Evolutionary conservation across 2,888 invertebrate species (phyloP), one percentile per base, ranked within the genome.

Genomic region (Periphyllus acericola): DNA sequence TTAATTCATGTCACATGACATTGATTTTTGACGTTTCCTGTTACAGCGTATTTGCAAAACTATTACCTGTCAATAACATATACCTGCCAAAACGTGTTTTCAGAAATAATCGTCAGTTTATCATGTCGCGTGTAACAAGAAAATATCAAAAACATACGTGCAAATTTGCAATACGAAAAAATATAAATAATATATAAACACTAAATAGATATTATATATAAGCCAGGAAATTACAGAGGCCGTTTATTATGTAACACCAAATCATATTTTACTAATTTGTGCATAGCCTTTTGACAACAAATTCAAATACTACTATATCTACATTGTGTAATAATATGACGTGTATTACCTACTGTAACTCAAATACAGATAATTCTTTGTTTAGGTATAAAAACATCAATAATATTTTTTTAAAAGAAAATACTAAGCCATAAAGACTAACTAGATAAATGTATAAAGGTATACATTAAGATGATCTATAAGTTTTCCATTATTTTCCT

Each of bases 21-120:
- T 81, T 66, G 81, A 81, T 87, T 87, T 81, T 32, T 72, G 87
- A 81, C 87, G 87, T 87, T 81, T 87, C 81, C 66, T 87, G 74
- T 86, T 80, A 32, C 71, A 55, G 72, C 21, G 36, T 75, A 29
- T 87, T 86, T 40, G 80, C 74, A 87, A 81, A 81, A 72, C 80
- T 72, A 79, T 86, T 86, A 52, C 40, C 75, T 66, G 87, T 74
- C 75, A 87, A 29, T 71, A 68, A 8, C 36, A 71, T 11, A 11
- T 85, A 78, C 40, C 60, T 78, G 34, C 66, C 17, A n/a, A 46
- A 52, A 68, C 52, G 40, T 46, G 66, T 76, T 25, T 52, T 21
- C 21, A 66, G 14, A 3, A 55, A 40, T 60, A 76, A 84, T 68
- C 46, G 29, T 32, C 46, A 32, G 46, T 76, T 25, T 36, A 75